Evolutionary conservation across 2,113 vertebrate species (phyloP).

Genomic region (Myiozetetes cayanensis): DNA sequence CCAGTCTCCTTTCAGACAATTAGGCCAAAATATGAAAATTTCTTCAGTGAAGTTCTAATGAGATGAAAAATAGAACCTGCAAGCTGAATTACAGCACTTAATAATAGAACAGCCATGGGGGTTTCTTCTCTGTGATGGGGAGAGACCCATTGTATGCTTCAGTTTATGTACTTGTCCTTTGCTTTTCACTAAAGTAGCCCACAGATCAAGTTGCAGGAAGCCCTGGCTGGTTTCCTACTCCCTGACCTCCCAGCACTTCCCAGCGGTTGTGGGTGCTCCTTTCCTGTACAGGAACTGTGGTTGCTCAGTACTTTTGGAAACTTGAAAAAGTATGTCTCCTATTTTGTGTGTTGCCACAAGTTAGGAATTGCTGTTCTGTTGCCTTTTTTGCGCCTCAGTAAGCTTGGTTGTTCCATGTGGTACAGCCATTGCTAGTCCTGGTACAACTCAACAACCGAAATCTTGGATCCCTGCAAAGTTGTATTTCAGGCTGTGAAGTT

Average conservation of each 20-base stretch:
- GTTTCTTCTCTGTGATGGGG: not conserved
- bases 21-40: not conserved
- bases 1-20: not conserved
- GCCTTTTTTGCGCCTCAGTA: not conserved
- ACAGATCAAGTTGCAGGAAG: not conserved
- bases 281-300: accelerated
- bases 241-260: not conserved
- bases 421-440: not conserved
- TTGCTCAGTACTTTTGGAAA: not conserved
- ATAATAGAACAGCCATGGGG: not conserved
- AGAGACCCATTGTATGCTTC: not conserved
- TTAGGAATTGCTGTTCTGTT: not conserved
- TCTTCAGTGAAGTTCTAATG: not conserved
- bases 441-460: not conserved
- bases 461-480: not conserved
- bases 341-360: not conserved
- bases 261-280: not conserved
- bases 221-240: not conserved
- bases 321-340: not conserved
- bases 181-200: not conserved
- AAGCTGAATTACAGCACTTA: not conserved
- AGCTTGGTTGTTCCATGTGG: not conserved
- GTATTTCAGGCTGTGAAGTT: not conserved
- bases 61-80: not conserved
- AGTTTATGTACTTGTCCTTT: not conserved